Evolutionary conservation across 2,888 invertebrate species (phyloP).

Genomic region (Caenorhabditis plicata): DNA sequence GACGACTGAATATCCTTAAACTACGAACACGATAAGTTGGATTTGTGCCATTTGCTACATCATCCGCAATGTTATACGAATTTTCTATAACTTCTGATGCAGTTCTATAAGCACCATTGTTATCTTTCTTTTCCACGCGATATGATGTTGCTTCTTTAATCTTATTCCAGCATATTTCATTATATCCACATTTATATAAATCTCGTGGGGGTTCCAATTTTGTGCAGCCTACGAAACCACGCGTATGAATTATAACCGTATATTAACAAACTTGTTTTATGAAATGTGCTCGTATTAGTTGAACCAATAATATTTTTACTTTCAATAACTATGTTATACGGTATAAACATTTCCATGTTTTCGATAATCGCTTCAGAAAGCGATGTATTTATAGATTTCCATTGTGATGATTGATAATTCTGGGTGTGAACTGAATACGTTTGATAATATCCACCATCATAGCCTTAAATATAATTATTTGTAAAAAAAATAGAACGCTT

Average conservation of each 20-base stretch:
- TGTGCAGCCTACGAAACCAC: constrained; percentile 27
- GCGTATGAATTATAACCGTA: neutral
- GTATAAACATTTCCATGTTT: constrained; percentile 38
- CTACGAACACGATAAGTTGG: constrained; percentile 33
- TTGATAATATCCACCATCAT: constrained; percentile 45
- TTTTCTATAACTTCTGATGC: constrained; percentile 36
- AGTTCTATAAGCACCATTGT: constrained; percentile 3
- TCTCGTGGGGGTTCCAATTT: constrained; percentile 30
- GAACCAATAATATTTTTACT: constrained; percentile 47
- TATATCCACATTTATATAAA: constrained; percentile 24
- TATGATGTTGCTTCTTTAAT: constrained; percentile 43
- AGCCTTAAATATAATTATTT: constrained; percentile 28
- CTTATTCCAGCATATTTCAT: constrained; percentile 35
- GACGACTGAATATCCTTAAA: constrained; percentile 23
- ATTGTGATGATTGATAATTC: constrained; percentile 14
- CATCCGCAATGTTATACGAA: constrained; percentile 22
- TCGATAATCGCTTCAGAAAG: constrained; percentile 16
- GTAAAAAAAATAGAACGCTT: neutral
- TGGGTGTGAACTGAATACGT: constrained; percentile 45
- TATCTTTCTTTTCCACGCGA: constrained; percentile 27
- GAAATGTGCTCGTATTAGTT: constrained; percentile 34
- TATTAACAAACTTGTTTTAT: constrained; percentile 30
- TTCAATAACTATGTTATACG: constrained; percentile 46
- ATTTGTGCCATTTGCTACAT: constrained; percentile 6
- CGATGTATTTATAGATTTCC: constrained; percentile 28